phyloP scores from a whole-genome alignment of 2,888 invertebrate species.

The Leptura quadrifasciata region DNA sequence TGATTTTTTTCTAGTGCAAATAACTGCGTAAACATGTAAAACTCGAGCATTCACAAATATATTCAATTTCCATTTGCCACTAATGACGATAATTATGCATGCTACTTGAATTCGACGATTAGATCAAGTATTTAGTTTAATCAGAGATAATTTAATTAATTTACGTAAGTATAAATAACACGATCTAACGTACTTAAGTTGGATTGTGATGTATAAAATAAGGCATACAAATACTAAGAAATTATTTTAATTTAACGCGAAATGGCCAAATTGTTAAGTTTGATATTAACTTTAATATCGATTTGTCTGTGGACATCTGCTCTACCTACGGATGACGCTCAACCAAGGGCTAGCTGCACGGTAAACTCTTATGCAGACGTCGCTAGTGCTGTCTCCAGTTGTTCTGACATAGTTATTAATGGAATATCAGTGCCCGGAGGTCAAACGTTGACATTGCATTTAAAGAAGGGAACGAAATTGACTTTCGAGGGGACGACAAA shows the following conservation, averaged over 20 bases:
- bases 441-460: slow-evolving; percentile 33
- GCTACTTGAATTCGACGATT: neutral
- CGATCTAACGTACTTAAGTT: neutral
- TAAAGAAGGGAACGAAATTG: slow-evolving; percentile 38
- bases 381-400: slow-evolving; percentile 27
- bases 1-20: too few species aligned
- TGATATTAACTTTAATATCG: neutral
- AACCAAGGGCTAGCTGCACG: slow-evolving; percentile 34
- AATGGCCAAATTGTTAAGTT: neutral
- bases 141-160: neutral
- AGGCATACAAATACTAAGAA: too few species aligned
- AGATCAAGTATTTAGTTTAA: neutral
- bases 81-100: neutral
- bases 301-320: neutral
- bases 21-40: too few species aligned
- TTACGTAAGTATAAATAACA: neutral
- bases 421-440: slow-evolving; percentile 45
- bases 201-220: neutral
- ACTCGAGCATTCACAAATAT: neutral
- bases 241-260: neutral
- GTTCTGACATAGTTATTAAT: slow-evolving; percentile 35
- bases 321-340: neutral
- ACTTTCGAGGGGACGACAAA: slow-evolving; percentile 41
- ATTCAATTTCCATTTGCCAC: neutral
- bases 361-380: slow-evolving; percentile 42